phyloP scores from a whole-genome alignment of 1,140 invertebrate genomes.

The Drosophila murphyi region DNA sequence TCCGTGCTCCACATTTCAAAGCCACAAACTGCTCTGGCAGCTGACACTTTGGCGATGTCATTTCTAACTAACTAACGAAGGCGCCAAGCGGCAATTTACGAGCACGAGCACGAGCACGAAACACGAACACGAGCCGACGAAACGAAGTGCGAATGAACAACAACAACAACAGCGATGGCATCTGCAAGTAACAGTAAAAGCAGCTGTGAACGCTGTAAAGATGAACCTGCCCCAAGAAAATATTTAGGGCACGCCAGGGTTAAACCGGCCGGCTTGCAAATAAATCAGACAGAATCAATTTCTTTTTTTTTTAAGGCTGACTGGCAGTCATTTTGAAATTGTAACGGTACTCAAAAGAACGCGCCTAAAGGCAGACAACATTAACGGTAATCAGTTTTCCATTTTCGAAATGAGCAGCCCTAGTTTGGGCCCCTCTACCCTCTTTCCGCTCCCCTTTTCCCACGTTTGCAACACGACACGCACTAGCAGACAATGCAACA shows the following conservation, averaged over 20 bases:
- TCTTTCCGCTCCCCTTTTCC: neutral
- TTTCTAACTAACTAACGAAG: slow-evolving; percentile 36
- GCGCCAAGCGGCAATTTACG: slow-evolving; percentile 48
- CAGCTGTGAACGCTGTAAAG: slow-evolving; percentile 6
- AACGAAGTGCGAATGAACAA: slow-evolving; percentile 48
- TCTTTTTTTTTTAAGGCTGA: neutral
- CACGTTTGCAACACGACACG: slow-evolving; percentile 19
- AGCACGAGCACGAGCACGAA: slow-evolving; percentile 9
- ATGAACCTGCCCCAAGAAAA: slow-evolving; percentile 52
- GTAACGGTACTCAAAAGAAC: neutral
- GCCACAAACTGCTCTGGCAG: slow-evolving; percentile 65
- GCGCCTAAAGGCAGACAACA: slow-evolving; percentile 40
- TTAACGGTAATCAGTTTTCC: slow-evolving; percentile 58
- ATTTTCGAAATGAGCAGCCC: slow-evolving; percentile 32
- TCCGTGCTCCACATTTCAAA: slow-evolving; percentile 59
- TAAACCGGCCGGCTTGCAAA: slow-evolving; percentile 21
- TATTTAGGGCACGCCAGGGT: slow-evolving; percentile 3
- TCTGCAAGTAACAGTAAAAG: neutral
- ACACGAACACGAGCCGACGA: neutral
- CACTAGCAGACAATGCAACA: neutral
- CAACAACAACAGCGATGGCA: slow-evolving; percentile 5
- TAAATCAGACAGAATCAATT: slow-evolving; percentile 28
- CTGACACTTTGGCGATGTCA: slow-evolving; percentile 64
- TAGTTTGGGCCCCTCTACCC: neutral
- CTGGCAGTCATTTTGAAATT: neutral